A percentile compares a stretch with the other conserved stretches of the same genome.
phyloP scores from a whole-genome alignment of 2,797 vertebrate genomes.

The Uromys caudimaculatus region DNA sequence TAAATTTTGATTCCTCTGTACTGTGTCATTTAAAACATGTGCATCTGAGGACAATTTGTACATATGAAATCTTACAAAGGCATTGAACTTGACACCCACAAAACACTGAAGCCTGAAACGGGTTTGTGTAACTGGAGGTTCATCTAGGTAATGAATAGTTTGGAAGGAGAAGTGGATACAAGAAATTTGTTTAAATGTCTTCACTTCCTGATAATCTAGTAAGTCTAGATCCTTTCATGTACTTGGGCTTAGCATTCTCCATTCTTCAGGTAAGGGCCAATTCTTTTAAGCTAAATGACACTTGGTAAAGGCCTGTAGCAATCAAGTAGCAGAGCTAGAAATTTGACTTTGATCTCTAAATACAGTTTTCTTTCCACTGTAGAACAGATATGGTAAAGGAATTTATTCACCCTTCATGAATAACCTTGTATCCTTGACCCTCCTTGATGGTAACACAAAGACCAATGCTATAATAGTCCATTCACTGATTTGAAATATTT shows the following conservation, averaged over 20 bases:
- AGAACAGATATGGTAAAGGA: not conserved
- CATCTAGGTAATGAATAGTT: constrained; percentile 11
- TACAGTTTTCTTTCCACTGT: not conserved
- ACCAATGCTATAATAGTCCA: not conserved
- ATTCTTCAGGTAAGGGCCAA: constrained; percentile 41
- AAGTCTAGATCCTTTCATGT: not conserved
- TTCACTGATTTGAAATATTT: not conserved
- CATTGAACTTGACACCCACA: constrained; percentile 20
- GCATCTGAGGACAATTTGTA: not conserved
- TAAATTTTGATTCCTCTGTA: constrained; percentile 42
- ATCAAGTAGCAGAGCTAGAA: constrained; percentile 46
- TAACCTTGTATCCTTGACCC: not conserved
- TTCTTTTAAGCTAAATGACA: not conserved
- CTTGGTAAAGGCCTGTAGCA: constrained; percentile 13
- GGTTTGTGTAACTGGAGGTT: not conserved
- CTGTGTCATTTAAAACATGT: constrained; percentile 50
- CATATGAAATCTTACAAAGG: constrained; percentile 23
- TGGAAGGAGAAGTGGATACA: constrained; percentile 34
- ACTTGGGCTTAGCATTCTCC: constrained; percentile 43
- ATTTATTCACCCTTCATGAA: not conserved
- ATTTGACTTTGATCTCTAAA: not conserved
- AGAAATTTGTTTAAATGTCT: constrained; percentile 51
- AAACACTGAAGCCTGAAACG: constrained; percentile 29
- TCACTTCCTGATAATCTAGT: not conserved
- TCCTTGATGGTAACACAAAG: constrained; percentile 28